Evolutionary conservation across 2,797 vertebrate species (phyloP).

Genomic region (Manis pentadactyla): DNA sequence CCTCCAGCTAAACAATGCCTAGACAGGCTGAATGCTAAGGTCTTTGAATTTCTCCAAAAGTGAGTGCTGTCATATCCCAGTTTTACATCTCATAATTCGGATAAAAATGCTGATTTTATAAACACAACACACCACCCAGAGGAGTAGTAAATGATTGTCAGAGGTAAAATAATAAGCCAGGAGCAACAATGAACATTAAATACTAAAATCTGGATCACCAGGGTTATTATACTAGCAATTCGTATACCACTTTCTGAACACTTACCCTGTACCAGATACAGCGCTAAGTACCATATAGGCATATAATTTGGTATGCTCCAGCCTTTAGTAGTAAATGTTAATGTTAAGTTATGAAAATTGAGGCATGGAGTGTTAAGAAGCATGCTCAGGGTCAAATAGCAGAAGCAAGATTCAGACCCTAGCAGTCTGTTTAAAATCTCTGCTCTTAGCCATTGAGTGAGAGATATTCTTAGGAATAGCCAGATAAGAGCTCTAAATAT

Average conservation of each 20-base stretch:
- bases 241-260: background rate
- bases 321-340: background rate
- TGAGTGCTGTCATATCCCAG: background rate
- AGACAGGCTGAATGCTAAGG: background rate
- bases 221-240: background rate
- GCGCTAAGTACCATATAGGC: background rate
- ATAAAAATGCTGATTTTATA: background rate
- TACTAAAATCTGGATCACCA: background rate
- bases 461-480: background rate
- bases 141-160: background rate
- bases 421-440: background rate
- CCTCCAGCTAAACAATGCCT: background rate
- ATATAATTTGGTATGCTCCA: background rate
- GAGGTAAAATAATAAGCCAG: background rate
- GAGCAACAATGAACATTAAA: background rate
- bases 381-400: background rate
- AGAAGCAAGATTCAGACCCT: background rate
- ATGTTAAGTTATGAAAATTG: background rate
- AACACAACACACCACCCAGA: background rate
- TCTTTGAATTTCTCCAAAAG: background rate
- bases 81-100: background rate
- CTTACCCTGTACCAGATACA: background rate
- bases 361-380: background rate
- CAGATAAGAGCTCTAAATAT: background rate
- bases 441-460: background rate